Percentiles rank a stretch among this genome's conserved stretches.
Evolutionary conservation across 1,140 invertebrate genomes (phyloP).

Genomic region (Bombus huntii): DNA sequence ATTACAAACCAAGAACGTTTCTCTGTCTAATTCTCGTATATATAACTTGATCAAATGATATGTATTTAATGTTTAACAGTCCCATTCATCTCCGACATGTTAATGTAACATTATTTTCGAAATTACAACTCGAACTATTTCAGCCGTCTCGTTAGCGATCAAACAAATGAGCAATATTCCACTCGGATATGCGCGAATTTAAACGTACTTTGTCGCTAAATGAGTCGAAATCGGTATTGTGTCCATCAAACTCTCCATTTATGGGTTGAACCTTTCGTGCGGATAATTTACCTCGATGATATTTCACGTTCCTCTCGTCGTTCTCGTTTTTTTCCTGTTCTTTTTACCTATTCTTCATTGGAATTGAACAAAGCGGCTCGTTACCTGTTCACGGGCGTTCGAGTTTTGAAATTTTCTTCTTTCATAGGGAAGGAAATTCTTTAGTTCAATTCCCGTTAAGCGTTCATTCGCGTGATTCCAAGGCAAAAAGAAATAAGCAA

Average conservation of each 20-base stretch:
- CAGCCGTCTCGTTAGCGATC: too few relatives aligned
- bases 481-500: not conserved
- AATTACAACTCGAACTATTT: not conserved
- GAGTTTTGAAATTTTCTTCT: constrained; percentile 9
- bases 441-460: constrained; percentile 14
- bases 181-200: not conserved
- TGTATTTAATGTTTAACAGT: too few relatives aligned
- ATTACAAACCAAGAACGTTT: not conserved
- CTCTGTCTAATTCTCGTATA: too few relatives aligned
- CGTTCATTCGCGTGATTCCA: constrained; percentile 25
- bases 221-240: not conserved
- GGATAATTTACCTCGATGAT: not conserved
- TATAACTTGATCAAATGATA: too few relatives aligned
- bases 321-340: too few relatives aligned
- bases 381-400: not conserved
- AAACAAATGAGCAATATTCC: not conserved
- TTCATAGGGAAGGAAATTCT: not conserved
- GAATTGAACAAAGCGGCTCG: not conserved
- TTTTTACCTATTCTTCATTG: not conserved
- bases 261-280: not conserved
- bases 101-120: not conserved
- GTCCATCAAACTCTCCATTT: not conserved
- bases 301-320: not conserved
- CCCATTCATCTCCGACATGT: too few relatives aligned
- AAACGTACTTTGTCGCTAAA: not conserved